Base-by-base conservation (phyloP, 1,140 invertebrate genomes). In the Archegozetes longisetosus region DNA sequence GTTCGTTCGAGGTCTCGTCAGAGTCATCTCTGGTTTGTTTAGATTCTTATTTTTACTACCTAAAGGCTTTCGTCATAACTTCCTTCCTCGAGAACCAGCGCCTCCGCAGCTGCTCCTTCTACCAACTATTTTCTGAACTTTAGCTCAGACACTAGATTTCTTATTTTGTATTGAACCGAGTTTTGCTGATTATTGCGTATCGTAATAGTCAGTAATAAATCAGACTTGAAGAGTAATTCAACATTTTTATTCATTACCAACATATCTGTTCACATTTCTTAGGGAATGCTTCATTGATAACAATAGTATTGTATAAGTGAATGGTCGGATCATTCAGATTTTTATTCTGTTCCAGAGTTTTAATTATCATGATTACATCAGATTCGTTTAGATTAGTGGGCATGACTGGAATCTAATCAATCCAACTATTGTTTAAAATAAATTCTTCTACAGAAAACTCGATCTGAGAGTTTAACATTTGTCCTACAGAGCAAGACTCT, bases 61-160 rank as follows among this genome's bases (percentile, higher is more conserved):
- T 97, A 0, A 84, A 85, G 3, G 90, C 84, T 72, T 92, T 94
- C 0, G 87, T 95, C 75, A 94, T 96, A 0, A 89, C 92, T 76
- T 97, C 92, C 92, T 77, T 0, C 91, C 92, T 74, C 94, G 90
- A 28, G 82, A 82, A 14, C 90, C 90, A 32, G 91, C 89, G 27
- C 89, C 88, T 50, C 78, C 79, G 78, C 92, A 92, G 2, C 88
- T 88, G 3, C 17, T 14, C 6, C n/a, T 20, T 13, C 17, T n/a
- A 60, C 40, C 24, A 57, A 4, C n/a, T 9, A 13, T n/a, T 23
- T 13, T 26, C 20, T n/a, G 12, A 46, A n/a, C 17, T 2, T 14
- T 20, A 12, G 87, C 71, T 92, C 92, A 67, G 89, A 89, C 62
- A 86, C 78, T 32, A 89, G 75, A 67, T 94, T 88, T 53, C 94